Conservation (phyloP, 2,113 vertebrate genomes). For the Pedetes capensis region DNA sequence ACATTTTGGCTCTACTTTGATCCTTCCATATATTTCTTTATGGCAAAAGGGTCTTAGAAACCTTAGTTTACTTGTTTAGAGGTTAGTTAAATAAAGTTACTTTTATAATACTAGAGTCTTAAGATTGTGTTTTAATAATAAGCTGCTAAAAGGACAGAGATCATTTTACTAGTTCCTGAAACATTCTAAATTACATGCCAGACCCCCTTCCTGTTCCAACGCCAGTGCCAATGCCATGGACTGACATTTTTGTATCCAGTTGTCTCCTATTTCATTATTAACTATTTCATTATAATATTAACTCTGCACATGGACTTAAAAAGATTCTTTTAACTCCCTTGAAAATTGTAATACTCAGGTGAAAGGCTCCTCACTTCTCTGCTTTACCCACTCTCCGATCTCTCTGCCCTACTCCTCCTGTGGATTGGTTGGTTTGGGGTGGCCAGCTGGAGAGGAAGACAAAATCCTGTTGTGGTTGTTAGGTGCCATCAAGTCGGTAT, state of each 20-base stretch:
- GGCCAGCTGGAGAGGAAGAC: background rate
- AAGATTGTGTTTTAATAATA: background rate
- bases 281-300: too few relatives aligned
- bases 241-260: background rate
- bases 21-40: background rate
- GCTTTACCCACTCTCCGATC: rapidly evolving
- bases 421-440: too few relatives aligned
- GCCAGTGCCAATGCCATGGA: background rate
- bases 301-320: background rate
- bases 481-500: too few relatives aligned
- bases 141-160: background rate
- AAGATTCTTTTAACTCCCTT: slow-evolving; percentile 20
- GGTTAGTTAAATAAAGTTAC: background rate
- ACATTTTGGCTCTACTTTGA: slow-evolving; percentile 61
- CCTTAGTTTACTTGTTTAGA: background rate
- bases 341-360: background rate
- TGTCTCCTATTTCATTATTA: slow-evolving; percentile 34
- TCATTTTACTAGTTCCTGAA: background rate
- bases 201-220: background rate
- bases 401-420: rapidly evolving
- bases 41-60: background rate
- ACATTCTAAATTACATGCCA: background rate
- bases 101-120: background rate
- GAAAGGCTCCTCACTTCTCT: background rate
- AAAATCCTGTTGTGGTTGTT: too few relatives aligned